Percentiles rank a stretch among this genome's conserved stretches.
Conservation (phyloP, 1,140 invertebrate genomes). For the Gyrodactylus bullatarudis region DNA sequence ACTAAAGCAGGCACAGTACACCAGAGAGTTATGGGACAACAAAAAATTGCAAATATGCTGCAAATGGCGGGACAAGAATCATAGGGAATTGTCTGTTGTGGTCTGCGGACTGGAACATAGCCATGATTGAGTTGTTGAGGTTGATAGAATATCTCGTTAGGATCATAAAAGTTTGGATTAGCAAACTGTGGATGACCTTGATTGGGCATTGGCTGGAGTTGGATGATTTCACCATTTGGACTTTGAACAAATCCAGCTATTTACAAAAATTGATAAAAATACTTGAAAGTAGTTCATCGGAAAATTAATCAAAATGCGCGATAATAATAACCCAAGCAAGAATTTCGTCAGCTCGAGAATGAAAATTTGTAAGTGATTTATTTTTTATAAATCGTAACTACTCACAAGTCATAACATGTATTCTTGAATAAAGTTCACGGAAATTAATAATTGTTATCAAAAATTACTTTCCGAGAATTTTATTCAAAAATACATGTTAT, state of each 20-base stretch:
- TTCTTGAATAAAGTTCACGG: background rate
- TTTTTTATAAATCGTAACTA: background rate
- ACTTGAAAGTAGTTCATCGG: too few relatives aligned
- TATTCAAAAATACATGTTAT: too few relatives aligned
- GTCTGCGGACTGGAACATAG: background rate
- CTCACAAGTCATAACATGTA: too few relatives aligned
- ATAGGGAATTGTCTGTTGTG: background rate
- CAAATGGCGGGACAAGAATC: conserved; percentile 1
- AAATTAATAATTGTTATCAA: background rate
- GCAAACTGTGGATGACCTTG: background rate
- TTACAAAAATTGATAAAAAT: background rate
- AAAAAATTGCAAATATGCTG: conserved; percentile 1
- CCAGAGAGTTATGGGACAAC: conserved; percentile 1
- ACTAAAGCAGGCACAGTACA: conserved; percentile 1
- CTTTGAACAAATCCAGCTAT: background rate
- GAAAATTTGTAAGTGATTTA: background rate
- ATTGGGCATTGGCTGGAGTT: background rate
- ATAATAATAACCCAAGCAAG: too few relatives aligned
- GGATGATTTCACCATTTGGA: background rate
- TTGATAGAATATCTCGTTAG: background rate
- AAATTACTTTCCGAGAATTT: background rate
- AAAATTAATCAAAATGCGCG: too few relatives aligned
- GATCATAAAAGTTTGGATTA: background rate
- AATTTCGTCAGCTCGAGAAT: background rate
- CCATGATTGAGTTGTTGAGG: background rate